Evolutionary conservation across 2,888 invertebrate genomes (phyloP).

Genomic region (Macrophya annulata): DNA sequence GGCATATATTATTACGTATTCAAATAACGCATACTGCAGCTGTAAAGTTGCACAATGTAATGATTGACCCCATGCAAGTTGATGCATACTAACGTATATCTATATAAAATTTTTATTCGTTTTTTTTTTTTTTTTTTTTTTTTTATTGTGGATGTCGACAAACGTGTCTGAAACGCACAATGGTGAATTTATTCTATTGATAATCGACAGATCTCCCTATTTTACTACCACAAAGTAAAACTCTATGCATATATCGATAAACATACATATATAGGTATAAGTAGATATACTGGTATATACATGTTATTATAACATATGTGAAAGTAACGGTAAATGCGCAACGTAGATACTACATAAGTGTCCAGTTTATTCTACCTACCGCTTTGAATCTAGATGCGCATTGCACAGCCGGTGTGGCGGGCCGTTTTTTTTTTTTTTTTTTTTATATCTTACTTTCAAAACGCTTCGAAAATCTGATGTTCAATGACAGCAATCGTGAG

Average conservation of each 20-base stretch:
- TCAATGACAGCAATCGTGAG: conserved; percentile 39
- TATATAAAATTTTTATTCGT: background rate
- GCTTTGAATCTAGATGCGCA: conserved; percentile 14
- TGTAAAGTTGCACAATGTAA: background rate
- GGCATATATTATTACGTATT: background rate
- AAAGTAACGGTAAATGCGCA: conserved; percentile 3
- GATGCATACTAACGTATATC: background rate
- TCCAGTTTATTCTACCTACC: conserved; percentile 16
- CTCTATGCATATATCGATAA: background rate
- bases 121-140: background rate
- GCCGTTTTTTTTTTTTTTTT: too few species aligned
- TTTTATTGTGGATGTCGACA: background rate
- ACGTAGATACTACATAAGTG: background rate
- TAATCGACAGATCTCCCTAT: background rate
- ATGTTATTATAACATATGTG: background rate
- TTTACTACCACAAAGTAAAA: background rate
- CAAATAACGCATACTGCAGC: background rate
- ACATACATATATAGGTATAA: background rate
- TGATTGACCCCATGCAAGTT: background rate
- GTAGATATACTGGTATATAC: background rate
- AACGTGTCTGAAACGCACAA: background rate
- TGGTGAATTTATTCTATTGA: conserved; percentile 28
- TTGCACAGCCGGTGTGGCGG: background rate
- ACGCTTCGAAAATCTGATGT: conserved; percentile 22
- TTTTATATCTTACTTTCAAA: conserved; percentile 6